phyloP scores from a whole-genome alignment of 2,113 vertebrate genomes.

The Strigops habroptila region DNA sequence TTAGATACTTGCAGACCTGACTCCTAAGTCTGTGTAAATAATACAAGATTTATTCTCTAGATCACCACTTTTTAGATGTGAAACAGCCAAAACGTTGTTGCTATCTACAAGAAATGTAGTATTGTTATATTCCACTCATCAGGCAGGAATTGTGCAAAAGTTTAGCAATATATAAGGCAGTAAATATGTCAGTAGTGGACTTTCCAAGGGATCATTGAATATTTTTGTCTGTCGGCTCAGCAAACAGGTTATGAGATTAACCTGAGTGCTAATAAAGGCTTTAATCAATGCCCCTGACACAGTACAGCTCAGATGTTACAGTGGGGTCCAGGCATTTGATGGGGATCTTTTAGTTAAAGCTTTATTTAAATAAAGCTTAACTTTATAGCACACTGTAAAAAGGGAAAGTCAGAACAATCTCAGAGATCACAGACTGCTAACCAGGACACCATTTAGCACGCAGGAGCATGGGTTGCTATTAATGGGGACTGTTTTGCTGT shows the following conservation, averaged over 20 bases:
- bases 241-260: neutral
- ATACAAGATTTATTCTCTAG: neutral
- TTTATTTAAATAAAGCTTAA: neutral
- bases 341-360: neutral
- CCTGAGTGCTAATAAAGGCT: neutral
- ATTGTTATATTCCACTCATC: neutral
- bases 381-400: constrained; percentile 38
- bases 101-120: neutral
- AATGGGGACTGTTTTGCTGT: neutral
- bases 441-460: neutral
- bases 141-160: neutral
- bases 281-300: neutral
- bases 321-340: neutral
- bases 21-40: neutral
- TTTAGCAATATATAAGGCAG: neutral
- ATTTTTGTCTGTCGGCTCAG: constrained; percentile 9
- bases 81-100: neutral
- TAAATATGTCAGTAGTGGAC: neutral
- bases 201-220: neutral
- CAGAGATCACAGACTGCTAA: neutral
- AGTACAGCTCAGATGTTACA: neutral
- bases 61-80: neutral
- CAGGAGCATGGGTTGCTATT: constrained; percentile 18
- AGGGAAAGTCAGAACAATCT: constrained; percentile 22
- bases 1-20: neutral